Base-by-base conservation (phyloP, 2,888 invertebrate genomes). In the Mayetiola destructor region DNA sequence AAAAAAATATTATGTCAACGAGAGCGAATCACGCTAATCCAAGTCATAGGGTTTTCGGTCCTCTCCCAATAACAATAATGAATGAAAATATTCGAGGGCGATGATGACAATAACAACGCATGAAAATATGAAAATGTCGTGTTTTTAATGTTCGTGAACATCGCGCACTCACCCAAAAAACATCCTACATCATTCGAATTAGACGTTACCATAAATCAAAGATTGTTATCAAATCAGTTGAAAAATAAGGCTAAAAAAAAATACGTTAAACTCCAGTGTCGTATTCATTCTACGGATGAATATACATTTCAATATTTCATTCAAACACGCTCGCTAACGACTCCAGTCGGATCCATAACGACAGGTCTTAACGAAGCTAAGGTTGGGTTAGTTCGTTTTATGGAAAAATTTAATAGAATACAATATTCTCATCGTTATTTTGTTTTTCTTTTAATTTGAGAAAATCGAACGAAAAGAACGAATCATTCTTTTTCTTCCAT, bases 131-230 rank as follows among this genome's bases (percentile, higher is more conserved):
- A 42, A 42, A 48, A 48, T 48, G 48, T 48, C 48, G 48, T 48
- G 48, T 48, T 48, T 16, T 48, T 48, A 16, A n/a, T 48, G n/a
- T 48, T 48, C n/a, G 48, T 48, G 48, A 5, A 27, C 48, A 27
- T 48, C 21, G 10, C 14, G 3, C 42, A 12, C 2, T 48, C 23
- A 23, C 21, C 27, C 48, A 5, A 48, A n/a, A n/a, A n/a, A 27
- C 48, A 48, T 48, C 48, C 48, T 48, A 48, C 48, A 27, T 27
- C 48, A 48, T 48, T 48, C n/a, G 48, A 48, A 48, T 48, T 48
- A 48, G 48, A 27, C 48, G 27, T 48, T 27, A 48, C 48, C 48
- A 48, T 48, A 48, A 48, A 48, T 48, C 48, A 48, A 27, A 48
- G 48, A 48, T 48, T 27, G 48, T 48, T 48, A 48, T 48, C 48